Percentiles rank a stretch among this genome's conserved stretches.
These are phyloP conservation scores for Talpa occidentalis DNA, from an alignment of 2,113 vertebrate genomes.

Conservation along the genomic window DNA sequence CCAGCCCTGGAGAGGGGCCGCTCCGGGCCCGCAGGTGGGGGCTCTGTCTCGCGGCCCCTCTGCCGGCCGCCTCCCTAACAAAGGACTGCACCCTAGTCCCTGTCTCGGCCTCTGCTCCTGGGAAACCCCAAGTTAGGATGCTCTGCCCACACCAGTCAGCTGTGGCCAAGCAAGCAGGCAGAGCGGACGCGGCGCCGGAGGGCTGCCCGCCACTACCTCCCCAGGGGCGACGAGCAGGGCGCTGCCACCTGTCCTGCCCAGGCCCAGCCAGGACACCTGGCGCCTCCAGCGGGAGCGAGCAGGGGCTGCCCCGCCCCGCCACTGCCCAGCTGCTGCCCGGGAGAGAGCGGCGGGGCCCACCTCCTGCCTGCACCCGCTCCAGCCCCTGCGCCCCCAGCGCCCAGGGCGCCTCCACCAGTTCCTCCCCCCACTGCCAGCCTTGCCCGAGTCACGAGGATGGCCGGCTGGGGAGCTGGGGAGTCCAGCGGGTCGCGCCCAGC, in stretches of 20 bases:
- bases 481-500: too few species aligned
- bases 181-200: too few species aligned
- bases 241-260: accelerated
- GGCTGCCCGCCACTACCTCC: too few species aligned
- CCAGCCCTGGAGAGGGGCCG: accelerated
- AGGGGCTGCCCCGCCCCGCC: too few species aligned
- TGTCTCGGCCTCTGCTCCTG: neutral
- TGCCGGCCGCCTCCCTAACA: neutral
- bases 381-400: neutral
- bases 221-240: neutral
- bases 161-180: too few species aligned
- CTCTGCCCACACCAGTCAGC: neutral
- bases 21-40: too few species aligned
- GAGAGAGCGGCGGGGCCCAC: too few species aligned
- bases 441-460: neutral
- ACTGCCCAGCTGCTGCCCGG: too few species aligned
- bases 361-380: neutral
- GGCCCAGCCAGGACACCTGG: too few species aligned
- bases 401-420: neutral
- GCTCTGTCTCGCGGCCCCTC: neutral
- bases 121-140: neutral
- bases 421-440: neutral
- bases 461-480: too few species aligned
- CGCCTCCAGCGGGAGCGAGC: too few species aligned
- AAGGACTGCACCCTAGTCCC: accelerated